Conservation (phyloP, 2,113 vertebrate species). For the Brachionichthys hirsutus region DNA sequence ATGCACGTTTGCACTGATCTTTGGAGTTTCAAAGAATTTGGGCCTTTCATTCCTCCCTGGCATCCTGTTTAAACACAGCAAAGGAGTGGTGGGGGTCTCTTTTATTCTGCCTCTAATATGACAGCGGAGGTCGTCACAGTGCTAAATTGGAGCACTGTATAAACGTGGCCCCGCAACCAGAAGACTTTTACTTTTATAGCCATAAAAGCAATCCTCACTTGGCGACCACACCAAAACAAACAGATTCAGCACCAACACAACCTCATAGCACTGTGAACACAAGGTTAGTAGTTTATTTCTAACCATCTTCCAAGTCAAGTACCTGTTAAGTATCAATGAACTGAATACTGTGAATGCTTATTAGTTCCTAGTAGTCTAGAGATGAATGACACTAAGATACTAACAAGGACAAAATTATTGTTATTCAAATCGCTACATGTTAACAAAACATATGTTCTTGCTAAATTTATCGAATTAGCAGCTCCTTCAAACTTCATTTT, state of each 20-base stretch:
- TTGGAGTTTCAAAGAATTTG: constrained; percentile 45
- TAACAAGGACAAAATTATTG: too few relatives aligned
- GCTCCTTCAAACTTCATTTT: background rate
- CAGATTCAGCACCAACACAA: constrained; percentile 18
- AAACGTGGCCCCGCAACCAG: too few relatives aligned
- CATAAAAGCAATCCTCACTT: constrained; percentile 28
- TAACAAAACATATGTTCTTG: too few relatives aligned
- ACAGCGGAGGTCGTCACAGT: too few relatives aligned
- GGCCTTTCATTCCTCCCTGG: too few relatives aligned
- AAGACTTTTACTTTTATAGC: constrained; percentile 34
- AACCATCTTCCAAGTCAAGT: constrained; percentile 25
- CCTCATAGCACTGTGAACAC: constrained; percentile 28
- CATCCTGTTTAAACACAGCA: too few relatives aligned
- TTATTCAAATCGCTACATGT: too few relatives aligned
- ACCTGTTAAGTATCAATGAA: constrained; percentile 1
- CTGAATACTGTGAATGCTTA: constrained; percentile 5
- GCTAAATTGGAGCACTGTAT: too few relatives aligned
- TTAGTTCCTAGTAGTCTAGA: background rate
- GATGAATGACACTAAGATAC: too few relatives aligned
- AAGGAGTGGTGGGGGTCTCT: too few relatives aligned
- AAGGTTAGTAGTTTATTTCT: constrained; percentile 27
- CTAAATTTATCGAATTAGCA: background rate
- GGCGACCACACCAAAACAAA: constrained; percentile 28
- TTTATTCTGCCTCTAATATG: too few relatives aligned
- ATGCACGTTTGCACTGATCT: constrained; percentile 51